Evolutionary conservation across 2,888 invertebrate genomes (phyloP).

Genomic region (Trachelus stipa): DNA sequence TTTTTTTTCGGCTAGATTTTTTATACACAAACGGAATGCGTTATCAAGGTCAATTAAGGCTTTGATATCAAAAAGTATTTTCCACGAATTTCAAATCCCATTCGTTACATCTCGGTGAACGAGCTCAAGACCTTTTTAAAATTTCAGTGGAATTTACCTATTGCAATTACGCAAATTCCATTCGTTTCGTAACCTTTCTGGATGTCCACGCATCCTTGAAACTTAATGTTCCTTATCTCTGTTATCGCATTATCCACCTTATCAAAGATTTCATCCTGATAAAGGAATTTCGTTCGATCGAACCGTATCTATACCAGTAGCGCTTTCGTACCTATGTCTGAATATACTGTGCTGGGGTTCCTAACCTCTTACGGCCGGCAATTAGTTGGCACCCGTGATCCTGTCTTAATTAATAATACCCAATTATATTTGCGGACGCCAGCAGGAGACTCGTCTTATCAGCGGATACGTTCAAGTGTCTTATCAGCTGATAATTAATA

Average conservation of each 20-base stretch:
- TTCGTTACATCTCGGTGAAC: background rate
- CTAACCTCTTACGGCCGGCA: background rate
- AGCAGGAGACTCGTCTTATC: background rate
- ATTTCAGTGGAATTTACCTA: background rate
- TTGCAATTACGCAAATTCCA: background rate
- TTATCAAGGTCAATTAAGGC: conserved; percentile 20
- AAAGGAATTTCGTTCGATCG: background rate
- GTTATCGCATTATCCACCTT: background rate
- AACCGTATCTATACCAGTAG: background rate
- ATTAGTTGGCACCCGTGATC: background rate
- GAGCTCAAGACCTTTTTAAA: background rate
- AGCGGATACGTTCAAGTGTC: background rate
- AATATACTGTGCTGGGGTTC: background rate
- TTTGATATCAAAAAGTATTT: conserved; percentile 15
- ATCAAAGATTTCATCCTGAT: background rate
- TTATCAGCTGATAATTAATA: background rate
- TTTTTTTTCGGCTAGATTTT: conserved; percentile 14
- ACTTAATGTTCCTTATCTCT: background rate
- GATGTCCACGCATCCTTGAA: background rate
- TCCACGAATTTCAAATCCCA: background rate
- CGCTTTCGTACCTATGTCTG: background rate
- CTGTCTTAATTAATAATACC: background rate
- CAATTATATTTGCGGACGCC: background rate
- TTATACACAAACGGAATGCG: conserved; percentile 31
- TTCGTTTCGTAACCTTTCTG: background rate